These are phyloP conservation scores for Tipula helvola DNA, from an alignment of 2,888 invertebrate genomes.

Conservation along the genomic window DNA sequence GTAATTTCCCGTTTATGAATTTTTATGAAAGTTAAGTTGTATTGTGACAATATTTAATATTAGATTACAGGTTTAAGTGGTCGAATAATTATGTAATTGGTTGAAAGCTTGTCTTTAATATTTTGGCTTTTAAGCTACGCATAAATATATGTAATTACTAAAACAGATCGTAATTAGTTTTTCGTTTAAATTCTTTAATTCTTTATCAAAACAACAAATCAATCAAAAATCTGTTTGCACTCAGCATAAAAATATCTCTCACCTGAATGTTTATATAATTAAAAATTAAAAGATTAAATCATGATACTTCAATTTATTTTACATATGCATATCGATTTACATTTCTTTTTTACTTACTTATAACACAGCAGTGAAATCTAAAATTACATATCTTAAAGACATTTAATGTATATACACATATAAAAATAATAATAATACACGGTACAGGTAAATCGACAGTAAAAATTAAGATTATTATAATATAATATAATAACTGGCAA, in stretches of 20 bases:
- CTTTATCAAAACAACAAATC: not conserved
- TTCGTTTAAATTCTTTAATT: no score
- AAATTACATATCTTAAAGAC: conserved; percentile 4
- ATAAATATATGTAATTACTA: no score
- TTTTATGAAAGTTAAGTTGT: no score
- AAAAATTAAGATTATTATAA: not conserved
- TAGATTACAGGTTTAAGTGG: no score
- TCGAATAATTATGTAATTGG: no score
- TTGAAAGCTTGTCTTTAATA: no score
- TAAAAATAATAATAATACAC: not conserved
- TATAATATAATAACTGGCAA: not conserved
- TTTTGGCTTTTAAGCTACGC: no score
- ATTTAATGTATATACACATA: not conserved
- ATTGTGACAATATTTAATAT: no score
- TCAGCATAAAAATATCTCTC: not conserved
- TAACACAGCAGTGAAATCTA: not conserved
- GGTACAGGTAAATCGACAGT: not conserved
- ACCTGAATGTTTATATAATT: not conserved
- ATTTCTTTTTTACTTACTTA: not conserved
- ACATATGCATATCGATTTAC: not conserved
- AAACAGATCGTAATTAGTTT: no score
- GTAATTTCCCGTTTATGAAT: no score
- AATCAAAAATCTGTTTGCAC: not conserved
- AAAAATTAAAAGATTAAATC: not conserved
- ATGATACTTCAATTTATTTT: not conserved